These are phyloP conservation scores for Laterallus jamaicensis DNA, from an alignment of 2,113 vertebrate species.

Conservation along the genomic window DNA sequence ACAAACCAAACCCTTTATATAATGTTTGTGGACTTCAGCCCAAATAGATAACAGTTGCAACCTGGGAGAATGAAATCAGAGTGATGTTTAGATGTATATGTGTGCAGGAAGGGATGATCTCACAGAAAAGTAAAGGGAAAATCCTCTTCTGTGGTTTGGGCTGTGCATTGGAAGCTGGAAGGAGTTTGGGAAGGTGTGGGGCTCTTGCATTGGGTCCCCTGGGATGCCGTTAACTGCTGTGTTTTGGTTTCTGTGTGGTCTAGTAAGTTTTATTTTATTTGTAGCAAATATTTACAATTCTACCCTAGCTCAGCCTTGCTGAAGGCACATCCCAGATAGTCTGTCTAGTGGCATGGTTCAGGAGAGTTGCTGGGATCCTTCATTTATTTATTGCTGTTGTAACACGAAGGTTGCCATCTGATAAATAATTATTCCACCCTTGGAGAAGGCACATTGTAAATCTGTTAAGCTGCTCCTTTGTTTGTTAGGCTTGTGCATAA, in stretches of 20 bases:
- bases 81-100: neutral
- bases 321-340: neutral
- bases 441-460: slow-evolving; percentile 17
- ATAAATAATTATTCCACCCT: slow-evolving; percentile 44
- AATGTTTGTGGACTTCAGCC: neutral
- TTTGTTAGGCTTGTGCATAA: slow-evolving; percentile 48
- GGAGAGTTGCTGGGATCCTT: neutral
- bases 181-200: neutral
- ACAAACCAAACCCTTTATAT: neutral
- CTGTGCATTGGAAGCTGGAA: neutral
- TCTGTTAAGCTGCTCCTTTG: slow-evolving; percentile 46
- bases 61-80: neutral
- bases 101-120: neutral
- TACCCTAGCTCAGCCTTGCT: neutral
- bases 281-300: neutral
- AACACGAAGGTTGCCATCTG: neutral
- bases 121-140: neutral
- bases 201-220: neutral
- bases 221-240: neutral
- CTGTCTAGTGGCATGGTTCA: neutral
- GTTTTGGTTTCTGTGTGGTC: slow-evolving; percentile 12
- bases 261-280: neutral
- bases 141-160: neutral
- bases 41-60: neutral
- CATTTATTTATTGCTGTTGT: slow-evolving; percentile 51